These are phyloP conservation scores for Bathynomus jamesi DNA, from an alignment of 1,140 invertebrate species.

Conservation along the genomic window DNA sequence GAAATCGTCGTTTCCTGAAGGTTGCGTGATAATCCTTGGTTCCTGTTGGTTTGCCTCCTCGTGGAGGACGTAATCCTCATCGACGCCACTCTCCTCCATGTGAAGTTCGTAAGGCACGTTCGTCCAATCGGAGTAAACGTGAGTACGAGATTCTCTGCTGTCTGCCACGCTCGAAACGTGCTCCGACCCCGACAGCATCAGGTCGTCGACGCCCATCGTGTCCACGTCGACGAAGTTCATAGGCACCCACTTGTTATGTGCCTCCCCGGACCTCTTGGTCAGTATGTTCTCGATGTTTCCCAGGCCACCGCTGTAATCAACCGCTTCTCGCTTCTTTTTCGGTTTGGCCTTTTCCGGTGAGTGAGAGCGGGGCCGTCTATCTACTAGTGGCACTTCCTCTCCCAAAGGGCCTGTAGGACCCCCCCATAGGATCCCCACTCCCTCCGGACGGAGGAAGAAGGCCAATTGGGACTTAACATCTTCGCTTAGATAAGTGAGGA, in stretches of 20 bases:
- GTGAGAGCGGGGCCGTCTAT: slow-evolving; percentile 24
- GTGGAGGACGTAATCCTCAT: slow-evolving; percentile 15
- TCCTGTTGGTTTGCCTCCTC: slow-evolving; percentile 6
- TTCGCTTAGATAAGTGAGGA: slow-evolving; percentile 24
- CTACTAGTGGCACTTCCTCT: slow-evolving; percentile 17
- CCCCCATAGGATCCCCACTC: slow-evolving; percentile 33
- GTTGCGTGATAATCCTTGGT: slow-evolving; percentile 32
- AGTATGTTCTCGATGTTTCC: slow-evolving; percentile 32
- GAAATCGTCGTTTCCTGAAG: slow-evolving; percentile 34
- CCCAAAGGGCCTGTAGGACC: slow-evolving; percentile 9
- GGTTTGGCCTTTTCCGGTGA: not conserved
- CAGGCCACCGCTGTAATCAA: slow-evolving; percentile 28
- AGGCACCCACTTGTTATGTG: slow-evolving; percentile 26
- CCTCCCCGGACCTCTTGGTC: slow-evolving; percentile 16
- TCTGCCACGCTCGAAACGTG: slow-evolving; percentile 1
- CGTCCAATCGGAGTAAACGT: slow-evolving; percentile 31
- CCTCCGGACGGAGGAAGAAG: slow-evolving; percentile 35
- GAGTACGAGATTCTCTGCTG: slow-evolving; percentile 6
- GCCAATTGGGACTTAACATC: slow-evolving; percentile 26
- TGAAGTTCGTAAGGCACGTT: slow-evolving; percentile 33
- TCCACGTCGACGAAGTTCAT: slow-evolving; percentile 33
- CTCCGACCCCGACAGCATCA: slow-evolving; percentile 17
- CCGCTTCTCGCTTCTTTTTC: slow-evolving; percentile 20
- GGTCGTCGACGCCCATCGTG: slow-evolving; percentile 32
- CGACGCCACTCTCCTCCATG: slow-evolving; percentile 14